A percentile compares a stretch with the other conserved stretches of the same genome.
Conservation (phyloP, 2,888 invertebrate species). For the Erebia epiphron region DNA sequence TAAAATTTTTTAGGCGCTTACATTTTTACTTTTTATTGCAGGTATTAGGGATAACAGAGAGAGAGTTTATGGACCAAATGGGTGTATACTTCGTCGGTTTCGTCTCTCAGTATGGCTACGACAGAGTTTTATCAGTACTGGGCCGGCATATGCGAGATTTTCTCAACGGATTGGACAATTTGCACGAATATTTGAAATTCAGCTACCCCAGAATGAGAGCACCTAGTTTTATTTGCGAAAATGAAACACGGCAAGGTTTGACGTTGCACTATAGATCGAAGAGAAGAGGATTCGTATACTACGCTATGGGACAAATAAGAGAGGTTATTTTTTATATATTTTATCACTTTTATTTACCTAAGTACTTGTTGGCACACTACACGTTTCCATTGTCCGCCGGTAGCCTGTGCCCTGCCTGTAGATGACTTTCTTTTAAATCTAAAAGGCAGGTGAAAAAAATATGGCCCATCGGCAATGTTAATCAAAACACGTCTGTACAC, state of each 20-base stretch:
- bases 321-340: constrained; percentile 78
- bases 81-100: constrained; percentile 97
- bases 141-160: constrained; percentile 98
- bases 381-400: no score
- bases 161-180: constrained; percentile 96
- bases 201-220: constrained; percentile 95
- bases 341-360: neutral
- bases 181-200: constrained; percentile 98
- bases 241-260: constrained; percentile 95
- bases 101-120: constrained; percentile 97
- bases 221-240: constrained; percentile 98
- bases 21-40: constrained; percentile 58
- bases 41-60: constrained; percentile 93
- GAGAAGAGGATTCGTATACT: constrained; percentile 96
- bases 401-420: no score
- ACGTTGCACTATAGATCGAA: constrained; percentile 97
- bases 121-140: constrained; percentile 93
- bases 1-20: neutral
- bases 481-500: no score
- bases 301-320: constrained; percentile 97
- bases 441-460: no score
- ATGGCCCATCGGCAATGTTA: no score
- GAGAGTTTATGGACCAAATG: constrained; percentile 96
- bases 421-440: no score
- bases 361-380: no score